A percentile compares a stretch with the other conserved stretches of the same genome.
These are phyloP conservation scores for Parapsyche elsis DNA, from an alignment of 1,140 invertebrate species.

Conservation along the genomic window DNA sequence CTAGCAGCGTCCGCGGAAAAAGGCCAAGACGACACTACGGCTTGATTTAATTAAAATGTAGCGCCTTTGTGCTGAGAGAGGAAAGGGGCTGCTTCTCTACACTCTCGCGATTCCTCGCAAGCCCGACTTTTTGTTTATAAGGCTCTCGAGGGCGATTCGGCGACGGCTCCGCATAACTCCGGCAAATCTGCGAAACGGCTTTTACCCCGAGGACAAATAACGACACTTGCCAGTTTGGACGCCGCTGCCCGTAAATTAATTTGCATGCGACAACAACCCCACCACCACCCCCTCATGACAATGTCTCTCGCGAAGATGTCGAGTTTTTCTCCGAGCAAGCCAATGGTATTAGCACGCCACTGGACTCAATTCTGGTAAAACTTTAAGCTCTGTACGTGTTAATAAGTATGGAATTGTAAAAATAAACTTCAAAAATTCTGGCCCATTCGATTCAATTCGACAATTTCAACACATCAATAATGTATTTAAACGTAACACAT, in stretches of 20 bases:
- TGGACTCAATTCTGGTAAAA: too few relatives aligned
- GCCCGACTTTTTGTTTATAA: conserved; percentile 57
- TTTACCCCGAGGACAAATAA: conserved; percentile 56
- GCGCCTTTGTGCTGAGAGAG: conserved; percentile 53
- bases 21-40: neutral
- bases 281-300: conserved; percentile 46
- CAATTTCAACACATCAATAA: too few relatives aligned
- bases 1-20: neutral
- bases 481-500: too few relatives aligned
- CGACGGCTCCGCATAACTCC: conserved; percentile 49
- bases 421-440: too few relatives aligned
- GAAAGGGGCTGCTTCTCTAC: conserved; percentile 52
- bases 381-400: too few relatives aligned
- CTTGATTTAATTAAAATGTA: conserved; percentile 56
- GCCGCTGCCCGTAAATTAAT: conserved; percentile 55
- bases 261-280: conserved; percentile 51
- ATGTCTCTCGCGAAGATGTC: conserved; percentile 42
- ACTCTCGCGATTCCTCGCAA: conserved; percentile 41
- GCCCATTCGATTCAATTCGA: too few relatives aligned
- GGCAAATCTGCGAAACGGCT: conserved; percentile 54
- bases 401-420: too few relatives aligned
- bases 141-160: conserved; percentile 55
- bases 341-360: too few relatives aligned
- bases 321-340: neutral
- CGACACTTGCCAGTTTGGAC: conserved; percentile 56